Percentiles rank a stretch among this genome's conserved stretches.
phyloP scores from a whole-genome alignment of 1,140 invertebrate species.

The Nautilus pompilius region DNA sequence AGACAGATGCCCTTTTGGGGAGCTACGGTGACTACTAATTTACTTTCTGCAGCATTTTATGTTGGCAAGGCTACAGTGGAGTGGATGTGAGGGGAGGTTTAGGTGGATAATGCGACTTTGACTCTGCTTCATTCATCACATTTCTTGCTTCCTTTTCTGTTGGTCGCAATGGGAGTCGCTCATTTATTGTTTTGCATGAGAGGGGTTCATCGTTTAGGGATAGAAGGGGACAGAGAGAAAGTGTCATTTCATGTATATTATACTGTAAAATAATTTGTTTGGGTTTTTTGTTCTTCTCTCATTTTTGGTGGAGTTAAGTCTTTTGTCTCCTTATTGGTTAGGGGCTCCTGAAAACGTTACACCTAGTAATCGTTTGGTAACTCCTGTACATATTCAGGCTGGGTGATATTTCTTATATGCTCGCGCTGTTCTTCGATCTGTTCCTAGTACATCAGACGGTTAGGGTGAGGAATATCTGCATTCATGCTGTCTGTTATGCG shows the following conservation, averaged over 20 bases:
- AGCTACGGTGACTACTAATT: conserved; percentile 71
- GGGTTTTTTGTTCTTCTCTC: conserved; percentile 48
- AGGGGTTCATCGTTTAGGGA: conserved; percentile 62
- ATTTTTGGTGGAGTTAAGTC: conserved; percentile 50
- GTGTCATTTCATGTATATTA: conserved; percentile 62
- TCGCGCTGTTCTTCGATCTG: conserved; percentile 70
- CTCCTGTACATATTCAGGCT: conserved; percentile 70
- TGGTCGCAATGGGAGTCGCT: conserved; percentile 61
- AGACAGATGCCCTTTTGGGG: conserved; percentile 73
- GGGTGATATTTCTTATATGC: conserved; percentile 77
- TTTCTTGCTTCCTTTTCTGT: conserved; percentile 69
- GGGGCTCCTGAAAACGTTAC: conserved; percentile 69
- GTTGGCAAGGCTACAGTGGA: conserved; percentile 59
- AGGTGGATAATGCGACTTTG: conserved; percentile 67
- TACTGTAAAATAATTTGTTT: conserved; percentile 22
- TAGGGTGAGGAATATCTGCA: conserved; percentile 57
- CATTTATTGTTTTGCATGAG: conserved; percentile 53
- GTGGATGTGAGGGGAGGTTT: conserved; percentile 70
- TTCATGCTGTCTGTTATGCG: neutral
- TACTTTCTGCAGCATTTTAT: conserved; percentile 67
- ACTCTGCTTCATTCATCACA: conserved; percentile 71
- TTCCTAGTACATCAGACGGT: conserved; percentile 72
- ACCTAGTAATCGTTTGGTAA: conserved; percentile 68
- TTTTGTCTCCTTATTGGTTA: conserved; percentile 61
- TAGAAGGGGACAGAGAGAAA: conserved; percentile 61